Evolutionary conservation across 2,888 invertebrate genomes (phyloP), one percentile per base, ranked within the genome.

Genomic region (Phoronis australis): DNA sequence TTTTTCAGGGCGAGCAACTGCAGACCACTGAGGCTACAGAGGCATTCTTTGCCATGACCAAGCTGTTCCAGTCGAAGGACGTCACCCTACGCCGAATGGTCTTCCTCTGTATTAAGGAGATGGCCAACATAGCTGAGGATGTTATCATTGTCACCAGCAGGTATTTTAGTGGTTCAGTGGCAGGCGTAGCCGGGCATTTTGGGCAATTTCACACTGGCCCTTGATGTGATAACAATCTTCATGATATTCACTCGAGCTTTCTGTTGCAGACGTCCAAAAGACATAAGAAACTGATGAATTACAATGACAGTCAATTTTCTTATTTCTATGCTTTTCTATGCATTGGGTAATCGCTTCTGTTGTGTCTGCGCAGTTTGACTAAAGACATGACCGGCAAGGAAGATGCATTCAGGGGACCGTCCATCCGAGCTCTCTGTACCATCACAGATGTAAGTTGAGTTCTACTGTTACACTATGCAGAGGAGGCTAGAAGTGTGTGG

Each of bases 1-100:
- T 41, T 51, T 50, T 45, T 21, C 60, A 85, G 82, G 95, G 95
- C 0, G 96, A 97, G 75, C 84, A 86, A 64, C 82, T 99, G 53
- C 90, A 88, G 9, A 86, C 89, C 0, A 90, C 89, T 41, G 99
- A 99, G 78, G 99, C 99, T 0, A 99, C 99, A 1, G 97, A 97
- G 69, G 89, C 90, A 5, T 99, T 99, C 78, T 99, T 99, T 80
- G 97, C 99, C 1, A 96, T 97, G 83, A 99, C 99, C 0, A 99
- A 99, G 78, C 81, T 99, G 41, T 99, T 99, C 77, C 99, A 99
- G 78, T 94, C 92, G 0, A 90, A 90, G 66, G 99, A 99, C 82
- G 65, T 73, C 25, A 89, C 93, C 61, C 79, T 99, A 23, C 83
- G 99, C 37, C 83, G 99, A 5, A 86, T 99, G 84, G 94, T 99